Evolutionary conservation across 2,797 vertebrate genomes (phyloP).

Genomic region (Lepilemur septentrionalis): DNA sequence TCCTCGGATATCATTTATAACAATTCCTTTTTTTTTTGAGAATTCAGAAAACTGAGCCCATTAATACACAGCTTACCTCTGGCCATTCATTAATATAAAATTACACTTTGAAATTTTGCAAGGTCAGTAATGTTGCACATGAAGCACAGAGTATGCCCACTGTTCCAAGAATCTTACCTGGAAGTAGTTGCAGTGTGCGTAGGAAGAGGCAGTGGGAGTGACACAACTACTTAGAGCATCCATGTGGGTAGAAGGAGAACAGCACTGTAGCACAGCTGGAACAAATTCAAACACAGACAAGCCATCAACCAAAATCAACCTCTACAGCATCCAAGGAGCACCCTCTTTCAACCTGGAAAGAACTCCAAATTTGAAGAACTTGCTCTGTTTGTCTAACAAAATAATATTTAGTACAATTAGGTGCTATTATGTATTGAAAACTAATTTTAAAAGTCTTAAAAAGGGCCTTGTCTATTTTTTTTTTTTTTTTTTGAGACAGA

Average conservation of each 20-base stretch:
- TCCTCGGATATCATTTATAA: not conserved
- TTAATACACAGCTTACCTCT: slow-evolving; percentile 21
- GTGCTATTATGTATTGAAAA: slow-evolving; percentile 33
- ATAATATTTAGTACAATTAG: not conserved
- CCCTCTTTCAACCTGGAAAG: slow-evolving; percentile 20
- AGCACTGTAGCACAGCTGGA: slow-evolving; percentile 78
- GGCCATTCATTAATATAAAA: slow-evolving; percentile 37
- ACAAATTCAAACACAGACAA: slow-evolving; percentile 59
- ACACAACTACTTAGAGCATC: slow-evolving; percentile 75
- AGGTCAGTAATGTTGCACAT: not conserved
- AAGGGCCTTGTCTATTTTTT: not conserved
- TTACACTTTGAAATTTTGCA: not conserved
- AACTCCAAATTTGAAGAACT: not conserved
- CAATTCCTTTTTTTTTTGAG: not conserved
- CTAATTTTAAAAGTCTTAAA: slow-evolving; percentile 16
- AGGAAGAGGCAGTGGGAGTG: slow-evolving; percentile 76
- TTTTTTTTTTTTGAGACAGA: too few species aligned
- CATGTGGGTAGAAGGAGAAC: slow-evolving; percentile 73
- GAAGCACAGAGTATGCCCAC: not conserved
- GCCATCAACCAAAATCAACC: not conserved
- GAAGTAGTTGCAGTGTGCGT: slow-evolving; percentile 82
- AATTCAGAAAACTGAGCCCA: slow-evolving; percentile 48
- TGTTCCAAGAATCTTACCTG: slow-evolving; percentile 81
- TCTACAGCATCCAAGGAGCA: not conserved
- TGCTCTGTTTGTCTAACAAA: not conserved